Conservation (phyloP, 1,140 invertebrate genomes). For the Drosophila carrolli region DNA sequence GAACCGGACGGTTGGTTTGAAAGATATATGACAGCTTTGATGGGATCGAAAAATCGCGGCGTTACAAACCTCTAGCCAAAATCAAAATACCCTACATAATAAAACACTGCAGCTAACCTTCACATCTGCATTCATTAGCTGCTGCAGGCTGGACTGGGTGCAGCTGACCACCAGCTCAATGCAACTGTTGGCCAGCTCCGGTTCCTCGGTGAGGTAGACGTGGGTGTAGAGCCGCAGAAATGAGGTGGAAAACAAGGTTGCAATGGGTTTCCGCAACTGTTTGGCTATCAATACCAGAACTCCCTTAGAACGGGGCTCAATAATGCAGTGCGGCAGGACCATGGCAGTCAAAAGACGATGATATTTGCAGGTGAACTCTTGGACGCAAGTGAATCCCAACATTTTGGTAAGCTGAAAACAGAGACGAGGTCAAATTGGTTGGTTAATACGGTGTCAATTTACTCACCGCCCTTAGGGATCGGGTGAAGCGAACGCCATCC, state of each 20-base stretch:
- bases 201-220: slow-evolving; percentile 87
- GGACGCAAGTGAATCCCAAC: slow-evolving; percentile 75
- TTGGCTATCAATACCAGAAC: slow-evolving; percentile 71
- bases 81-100: too few relatives aligned
- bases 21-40: too few relatives aligned
- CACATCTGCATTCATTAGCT: slow-evolving; percentile 86
- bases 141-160: slow-evolving; percentile 85
- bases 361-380: slow-evolving; percentile 79
- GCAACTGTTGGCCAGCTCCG: slow-evolving; percentile 86
- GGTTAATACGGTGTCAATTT: neutral
- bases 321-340: slow-evolving; percentile 85
- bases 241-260: slow-evolving; percentile 86
- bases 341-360: slow-evolving; percentile 78
- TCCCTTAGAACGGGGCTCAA: slow-evolving; percentile 73
- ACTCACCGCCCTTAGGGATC: slow-evolving; percentile 84
- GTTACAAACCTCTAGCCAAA: too few relatives aligned
- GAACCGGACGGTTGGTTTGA: too few relatives aligned
- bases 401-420: slow-evolving; percentile 67
- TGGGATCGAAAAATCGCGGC: too few relatives aligned
- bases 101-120: slow-evolving; percentile 37
- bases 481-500: slow-evolving; percentile 85
- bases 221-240: slow-evolving; percentile 89
- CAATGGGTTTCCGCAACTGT: slow-evolving; percentile 85
- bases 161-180: slow-evolving; percentile 86
- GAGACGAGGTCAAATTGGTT: neutral